Conservation (phyloP, 2,888 invertebrate genomes). For the Nesidiocoris tenuis region DNA sequence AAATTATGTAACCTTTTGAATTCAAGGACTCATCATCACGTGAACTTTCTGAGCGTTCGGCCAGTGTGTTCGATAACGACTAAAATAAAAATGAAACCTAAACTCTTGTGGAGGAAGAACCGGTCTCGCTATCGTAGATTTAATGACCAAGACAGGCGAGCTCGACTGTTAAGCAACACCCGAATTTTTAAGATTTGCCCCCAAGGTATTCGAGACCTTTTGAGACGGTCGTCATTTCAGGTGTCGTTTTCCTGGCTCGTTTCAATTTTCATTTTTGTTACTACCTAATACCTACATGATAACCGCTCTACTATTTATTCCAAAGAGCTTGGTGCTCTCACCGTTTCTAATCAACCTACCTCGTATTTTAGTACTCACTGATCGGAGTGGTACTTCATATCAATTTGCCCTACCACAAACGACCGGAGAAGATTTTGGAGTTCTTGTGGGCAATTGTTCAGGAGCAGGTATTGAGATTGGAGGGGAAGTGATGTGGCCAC, state of each 20-base stretch:
- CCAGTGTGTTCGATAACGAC: conserved; percentile 26
- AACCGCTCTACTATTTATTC: no score
- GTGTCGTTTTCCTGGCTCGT: background rate
- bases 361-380: no score
- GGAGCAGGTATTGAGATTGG: no score
- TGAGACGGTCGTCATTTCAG: background rate
- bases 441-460: no score
- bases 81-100: conserved; percentile 38
- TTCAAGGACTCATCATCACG: conserved; percentile 34
- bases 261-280: background rate
- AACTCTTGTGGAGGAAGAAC: conserved; percentile 40
- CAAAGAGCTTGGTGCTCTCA: no score
- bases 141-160: conserved; percentile 37
- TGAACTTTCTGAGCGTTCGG: conserved; percentile 7
- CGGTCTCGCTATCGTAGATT: conserved; percentile 42
- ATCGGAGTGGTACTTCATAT: no score
- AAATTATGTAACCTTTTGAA: conserved; percentile 13
- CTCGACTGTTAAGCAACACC: conserved; percentile 34
- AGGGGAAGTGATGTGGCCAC: no score
- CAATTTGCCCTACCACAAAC: no score
- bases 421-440: no score
- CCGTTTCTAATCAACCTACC: no score
- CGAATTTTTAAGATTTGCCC: conserved; percentile 41
- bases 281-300: no score
- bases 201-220: conserved; percentile 35